phyloP scores from a whole-genome alignment of 2,888 invertebrate species.

The Syrista parreyssii region DNA sequence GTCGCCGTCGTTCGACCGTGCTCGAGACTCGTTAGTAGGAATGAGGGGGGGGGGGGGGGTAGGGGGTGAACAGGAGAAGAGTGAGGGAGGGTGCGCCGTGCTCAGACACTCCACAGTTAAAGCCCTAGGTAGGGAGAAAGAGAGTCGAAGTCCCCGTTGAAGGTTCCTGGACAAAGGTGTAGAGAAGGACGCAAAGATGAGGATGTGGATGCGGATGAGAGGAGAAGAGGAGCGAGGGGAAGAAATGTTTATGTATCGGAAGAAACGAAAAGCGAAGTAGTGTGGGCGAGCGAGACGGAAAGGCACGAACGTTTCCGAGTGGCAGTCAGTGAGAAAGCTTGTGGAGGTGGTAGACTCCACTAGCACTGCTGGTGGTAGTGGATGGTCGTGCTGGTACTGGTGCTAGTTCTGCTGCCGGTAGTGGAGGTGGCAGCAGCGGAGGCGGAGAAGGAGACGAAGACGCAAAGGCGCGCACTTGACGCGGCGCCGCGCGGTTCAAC shows the following conservation, averaged over 20 bases:
- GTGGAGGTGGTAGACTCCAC: not conserved
- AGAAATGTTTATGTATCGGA: constrained; percentile 52
- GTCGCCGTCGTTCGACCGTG: constrained; percentile 8
- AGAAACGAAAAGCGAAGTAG: constrained; percentile 40
- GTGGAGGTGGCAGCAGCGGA: not conserved
- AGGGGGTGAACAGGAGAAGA: constrained; percentile 1
- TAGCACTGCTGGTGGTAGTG: not conserved
- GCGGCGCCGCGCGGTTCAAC: constrained; percentile 18
- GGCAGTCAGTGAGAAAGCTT: constrained; percentile 12
- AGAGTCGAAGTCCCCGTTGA: not conserved
- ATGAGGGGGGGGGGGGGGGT: not conserved
- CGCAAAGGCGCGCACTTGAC: constrained; percentile 26
- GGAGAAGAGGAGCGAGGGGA: constrained; percentile 2
- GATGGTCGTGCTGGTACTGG: not conserved
- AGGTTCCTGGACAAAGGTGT: not conserved
- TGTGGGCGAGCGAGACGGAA: constrained; percentile 34
- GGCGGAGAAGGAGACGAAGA: constrained; percentile 16
- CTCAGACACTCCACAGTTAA: not conserved
- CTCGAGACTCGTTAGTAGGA: not conserved
- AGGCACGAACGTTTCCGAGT: constrained; percentile 52
- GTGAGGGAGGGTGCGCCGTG: not conserved
- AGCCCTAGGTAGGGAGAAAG: not conserved
- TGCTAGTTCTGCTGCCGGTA: not conserved
- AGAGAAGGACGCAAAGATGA: not conserved
- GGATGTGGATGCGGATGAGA: constrained; percentile 1